These are phyloP conservation scores for Zosterops japonicus DNA, from an alignment of 2,113 vertebrate genomes.

Conservation along the genomic window DNA sequence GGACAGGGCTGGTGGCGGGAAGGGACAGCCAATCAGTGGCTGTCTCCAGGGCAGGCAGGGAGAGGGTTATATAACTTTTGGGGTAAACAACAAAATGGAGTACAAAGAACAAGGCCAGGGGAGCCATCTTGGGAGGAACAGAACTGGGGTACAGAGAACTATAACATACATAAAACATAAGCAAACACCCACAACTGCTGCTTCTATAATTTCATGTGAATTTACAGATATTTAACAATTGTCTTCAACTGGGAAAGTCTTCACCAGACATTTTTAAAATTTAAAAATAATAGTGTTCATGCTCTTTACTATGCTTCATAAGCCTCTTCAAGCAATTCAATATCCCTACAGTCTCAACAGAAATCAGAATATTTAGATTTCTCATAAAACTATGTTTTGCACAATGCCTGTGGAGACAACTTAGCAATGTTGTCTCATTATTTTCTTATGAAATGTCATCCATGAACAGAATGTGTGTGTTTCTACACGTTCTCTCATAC, in stretches of 20 bases:
- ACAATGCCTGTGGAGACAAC: background rate
- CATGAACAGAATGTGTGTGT: background rate
- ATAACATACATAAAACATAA: no score
- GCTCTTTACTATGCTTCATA: background rate
- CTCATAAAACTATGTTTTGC: background rate
- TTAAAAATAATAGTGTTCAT: background rate
- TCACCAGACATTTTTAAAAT: background rate
- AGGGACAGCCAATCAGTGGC: no score
- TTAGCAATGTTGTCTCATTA: background rate
- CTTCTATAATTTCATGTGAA: background rate
- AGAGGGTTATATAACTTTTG: no score
- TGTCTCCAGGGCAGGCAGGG: no score
- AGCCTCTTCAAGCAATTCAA: background rate
- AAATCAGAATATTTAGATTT: background rate
- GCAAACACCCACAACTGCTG: no score
- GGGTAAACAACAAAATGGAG: no score
- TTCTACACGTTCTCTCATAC: background rate
- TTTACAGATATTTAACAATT: background rate
- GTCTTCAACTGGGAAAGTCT: background rate
- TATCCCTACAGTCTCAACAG: background rate
- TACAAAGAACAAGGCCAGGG: no score
- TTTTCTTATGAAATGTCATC: background rate
- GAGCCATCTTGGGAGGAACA: no score
- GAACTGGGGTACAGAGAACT: no score
- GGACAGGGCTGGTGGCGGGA: no score